phyloP scores from a whole-genome alignment of 2,113 vertebrate species.

The Salvator merianae region DNA sequence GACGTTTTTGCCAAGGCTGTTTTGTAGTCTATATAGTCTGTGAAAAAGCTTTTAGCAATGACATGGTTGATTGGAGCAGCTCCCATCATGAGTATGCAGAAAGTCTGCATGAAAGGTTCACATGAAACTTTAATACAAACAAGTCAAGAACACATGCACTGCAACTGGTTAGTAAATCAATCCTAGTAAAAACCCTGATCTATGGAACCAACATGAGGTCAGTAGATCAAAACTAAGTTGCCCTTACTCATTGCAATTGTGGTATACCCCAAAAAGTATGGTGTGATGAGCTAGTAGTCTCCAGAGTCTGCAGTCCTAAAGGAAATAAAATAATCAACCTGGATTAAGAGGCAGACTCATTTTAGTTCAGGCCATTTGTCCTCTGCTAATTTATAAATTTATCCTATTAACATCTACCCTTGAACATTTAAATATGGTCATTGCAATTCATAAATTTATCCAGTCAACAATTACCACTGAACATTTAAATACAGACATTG shows the following conservation, averaged over 20 bases:
- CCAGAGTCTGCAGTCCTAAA: too few species aligned
- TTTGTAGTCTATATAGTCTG: conserved; percentile 36
- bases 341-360: too few species aligned
- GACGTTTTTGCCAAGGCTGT: conserved; percentile 43
- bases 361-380: too few species aligned
- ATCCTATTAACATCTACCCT: too few species aligned
- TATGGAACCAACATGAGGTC: background rate
- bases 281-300: background rate
- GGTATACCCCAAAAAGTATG: background rate
- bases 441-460: too few species aligned
- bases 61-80: conserved; percentile 23
- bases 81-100: conserved; percentile 10
- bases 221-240: background rate
- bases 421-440: too few species aligned
- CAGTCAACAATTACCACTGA: too few species aligned
- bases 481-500: too few species aligned
- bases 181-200: conserved; percentile 1
- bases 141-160: conserved; percentile 48
- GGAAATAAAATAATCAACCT: background rate
- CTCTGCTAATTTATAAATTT: too few species aligned
- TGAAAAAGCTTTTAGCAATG: conserved; percentile 62
- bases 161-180: conserved; percentile 44
- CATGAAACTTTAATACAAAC: conserved; percentile 61
- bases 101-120: conserved; percentile 39
- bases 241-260: too few species aligned